phyloP scores from a whole-genome alignment of 2,888 invertebrate genomes.

The Sussaba pulchella region DNA sequence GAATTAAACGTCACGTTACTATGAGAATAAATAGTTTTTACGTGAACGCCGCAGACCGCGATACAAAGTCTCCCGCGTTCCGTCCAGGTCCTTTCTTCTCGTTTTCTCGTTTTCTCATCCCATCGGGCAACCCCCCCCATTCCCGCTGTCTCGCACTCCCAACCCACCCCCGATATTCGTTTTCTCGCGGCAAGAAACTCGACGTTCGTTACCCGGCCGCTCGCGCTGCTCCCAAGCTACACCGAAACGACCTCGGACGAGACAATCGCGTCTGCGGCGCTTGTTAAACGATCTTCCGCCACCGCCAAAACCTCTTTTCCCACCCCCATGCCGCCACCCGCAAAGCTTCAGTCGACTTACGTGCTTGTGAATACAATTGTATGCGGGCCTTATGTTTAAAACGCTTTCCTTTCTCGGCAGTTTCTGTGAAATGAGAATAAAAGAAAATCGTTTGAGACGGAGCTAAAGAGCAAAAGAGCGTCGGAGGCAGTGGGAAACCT shows the following conservation, averaged over 20 bases:
- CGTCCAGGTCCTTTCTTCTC: slow-evolving; percentile 38
- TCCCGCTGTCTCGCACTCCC: neutral
- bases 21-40: slow-evolving; percentile 67
- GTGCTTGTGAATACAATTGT: slow-evolving; percentile 82
- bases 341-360: slow-evolving; percentile 75
- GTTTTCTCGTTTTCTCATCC: slow-evolving; percentile 19
- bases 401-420: slow-evolving; percentile 80
- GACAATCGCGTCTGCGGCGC: slow-evolving; percentile 68
- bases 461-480: slow-evolving; percentile 33
- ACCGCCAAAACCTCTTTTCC: slow-evolving; percentile 25
- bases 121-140: neutral
- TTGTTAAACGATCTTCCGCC: slow-evolving; percentile 64
- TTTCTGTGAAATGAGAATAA: slow-evolving; percentile 74
- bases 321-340: neutral
- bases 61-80: slow-evolving; percentile 45
- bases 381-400: slow-evolving; percentile 79
- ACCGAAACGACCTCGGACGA: slow-evolving; percentile 64
- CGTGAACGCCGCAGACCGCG: slow-evolving; percentile 60
- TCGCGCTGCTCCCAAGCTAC: slow-evolving; percentile 53
- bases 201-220: slow-evolving; percentile 43
- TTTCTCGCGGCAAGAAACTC: slow-evolving; percentile 36
- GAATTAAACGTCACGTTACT: slow-evolving; percentile 66
- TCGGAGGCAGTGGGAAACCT: slow-evolving; percentile 38
- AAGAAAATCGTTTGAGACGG: slow-evolving; percentile 41
- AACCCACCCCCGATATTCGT: slow-evolving; percentile 9